These are phyloP conservation scores for Neoscelio sp. DNA, from an alignment of 2,888 invertebrate genomes.

Conservation along the genomic window DNA sequence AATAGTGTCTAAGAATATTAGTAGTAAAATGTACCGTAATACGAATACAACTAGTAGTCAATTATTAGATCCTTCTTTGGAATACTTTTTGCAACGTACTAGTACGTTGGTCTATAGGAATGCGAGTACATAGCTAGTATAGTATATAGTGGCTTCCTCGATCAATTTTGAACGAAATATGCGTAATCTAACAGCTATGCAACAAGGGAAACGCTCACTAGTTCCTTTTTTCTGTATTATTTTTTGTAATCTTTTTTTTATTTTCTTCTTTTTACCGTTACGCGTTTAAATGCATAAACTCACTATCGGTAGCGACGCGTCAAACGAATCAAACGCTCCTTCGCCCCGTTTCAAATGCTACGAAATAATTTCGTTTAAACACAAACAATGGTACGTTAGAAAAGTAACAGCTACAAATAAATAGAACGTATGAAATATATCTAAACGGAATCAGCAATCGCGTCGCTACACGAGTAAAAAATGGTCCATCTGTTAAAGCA, in stretches of 20 bases:
- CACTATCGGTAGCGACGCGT: slow-evolving; percentile 23
- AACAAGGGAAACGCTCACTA: slow-evolving; percentile 56
- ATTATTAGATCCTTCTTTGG: slow-evolving; percentile 58
- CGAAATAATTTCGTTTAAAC: slow-evolving; percentile 10
- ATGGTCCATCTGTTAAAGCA: not conserved
- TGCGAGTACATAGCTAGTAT: slow-evolving; percentile 58
- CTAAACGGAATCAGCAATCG: not conserved
- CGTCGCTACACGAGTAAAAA: slow-evolving; percentile 5
- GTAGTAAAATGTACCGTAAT: slow-evolving; percentile 63
- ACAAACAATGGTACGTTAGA: too few species aligned
- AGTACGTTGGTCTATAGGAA: slow-evolving; percentile 60
- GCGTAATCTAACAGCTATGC: slow-evolving; percentile 57
- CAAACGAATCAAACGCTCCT: slow-evolving; percentile 15
- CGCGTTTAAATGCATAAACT: slow-evolving; percentile 31
- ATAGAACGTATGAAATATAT: too few species aligned
- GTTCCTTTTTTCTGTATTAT: slow-evolving; percentile 16
- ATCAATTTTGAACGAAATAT: slow-evolving; percentile 57
- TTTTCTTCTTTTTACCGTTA: slow-evolving; percentile 6
- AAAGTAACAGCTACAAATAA: too few species aligned
- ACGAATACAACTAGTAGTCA: slow-evolving; percentile 64
- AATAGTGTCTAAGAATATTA: slow-evolving; percentile 63
- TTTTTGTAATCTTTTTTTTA: slow-evolving; percentile 1
- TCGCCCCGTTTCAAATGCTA: slow-evolving; percentile 5
- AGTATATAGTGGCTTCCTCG: slow-evolving; percentile 50
- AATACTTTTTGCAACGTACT: slow-evolving; percentile 63